Percentiles rank a stretch among this genome's conserved stretches.
These are phyloP conservation scores for Vanessa tameamea DNA, from an alignment of 1,140 invertebrate genomes.

Conservation along the genomic window DNA sequence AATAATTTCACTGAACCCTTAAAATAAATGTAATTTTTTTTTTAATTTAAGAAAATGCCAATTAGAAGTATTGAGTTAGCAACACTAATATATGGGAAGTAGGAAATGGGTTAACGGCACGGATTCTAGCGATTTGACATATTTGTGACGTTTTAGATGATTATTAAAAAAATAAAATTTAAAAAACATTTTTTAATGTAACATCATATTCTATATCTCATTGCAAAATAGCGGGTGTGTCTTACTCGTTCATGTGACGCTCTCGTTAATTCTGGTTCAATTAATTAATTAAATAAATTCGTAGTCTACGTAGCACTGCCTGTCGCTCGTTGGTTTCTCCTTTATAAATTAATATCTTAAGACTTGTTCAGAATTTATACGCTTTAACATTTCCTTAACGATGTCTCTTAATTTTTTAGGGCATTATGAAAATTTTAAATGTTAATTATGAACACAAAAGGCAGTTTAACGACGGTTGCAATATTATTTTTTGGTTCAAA, in stretches of 20 bases:
- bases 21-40: too few relatives aligned
- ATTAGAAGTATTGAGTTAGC: too few relatives aligned
- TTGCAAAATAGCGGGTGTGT: background rate
- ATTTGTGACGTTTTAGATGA: too few relatives aligned
- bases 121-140: too few relatives aligned
- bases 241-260: background rate
- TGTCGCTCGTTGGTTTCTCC: conserved; percentile 57
- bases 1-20: too few relatives aligned
- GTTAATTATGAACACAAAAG: conserved; percentile 12
- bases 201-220: background rate
- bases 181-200: too few relatives aligned
- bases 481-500: background rate
- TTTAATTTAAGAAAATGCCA: too few relatives aligned
- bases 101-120: too few relatives aligned
- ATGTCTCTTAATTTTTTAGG: conserved; percentile 15
- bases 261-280: conserved; percentile 63
- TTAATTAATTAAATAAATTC: conserved; percentile 76
- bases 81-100: too few relatives aligned
- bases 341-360: conserved; percentile 70
- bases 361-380: conserved; percentile 69
- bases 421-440: background rate
- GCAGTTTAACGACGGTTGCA: background rate
- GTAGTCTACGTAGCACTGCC: conserved; percentile 52
- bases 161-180: too few relatives aligned
- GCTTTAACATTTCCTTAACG: conserved; percentile 51